Conservation (phyloP, 2,113 vertebrate genomes). For the Brachypodius melanocephalos region DNA sequence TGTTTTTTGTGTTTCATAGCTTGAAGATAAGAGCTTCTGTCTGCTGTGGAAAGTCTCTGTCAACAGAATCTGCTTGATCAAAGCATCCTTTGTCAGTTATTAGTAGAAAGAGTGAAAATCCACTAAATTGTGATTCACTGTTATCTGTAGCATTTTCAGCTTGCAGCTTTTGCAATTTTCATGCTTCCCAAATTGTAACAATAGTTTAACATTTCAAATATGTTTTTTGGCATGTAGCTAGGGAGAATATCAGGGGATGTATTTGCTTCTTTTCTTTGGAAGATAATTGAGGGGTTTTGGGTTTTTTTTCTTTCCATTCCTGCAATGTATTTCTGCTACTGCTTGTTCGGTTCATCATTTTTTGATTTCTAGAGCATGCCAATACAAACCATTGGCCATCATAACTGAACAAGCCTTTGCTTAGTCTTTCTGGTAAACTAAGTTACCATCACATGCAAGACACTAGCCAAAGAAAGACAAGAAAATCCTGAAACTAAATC, state of each 20-base stretch:
- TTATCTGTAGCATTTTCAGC: slow-evolving; percentile 65
- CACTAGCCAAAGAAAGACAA: background rate
- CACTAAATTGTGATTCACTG: slow-evolving; percentile 61
- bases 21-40: slow-evolving; percentile 72
- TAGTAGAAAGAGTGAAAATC: slow-evolving; percentile 69
- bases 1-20: slow-evolving; percentile 67
- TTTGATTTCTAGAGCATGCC: background rate
- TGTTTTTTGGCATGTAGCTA: slow-evolving; percentile 10
- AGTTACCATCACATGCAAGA: background rate
- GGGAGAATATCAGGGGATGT: background rate
- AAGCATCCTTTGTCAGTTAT: slow-evolving; percentile 71
- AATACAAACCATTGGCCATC: background rate
- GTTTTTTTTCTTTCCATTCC: background rate
- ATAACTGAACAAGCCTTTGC: background rate
- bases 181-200: slow-evolving; percentile 70
- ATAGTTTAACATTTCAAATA: slow-evolving; percentile 62
- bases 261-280: slow-evolving; percentile 23
- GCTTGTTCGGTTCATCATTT: background rate
- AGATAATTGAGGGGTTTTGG: background rate
- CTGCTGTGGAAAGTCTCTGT: slow-evolving; percentile 64
- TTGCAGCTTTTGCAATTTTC: slow-evolving; percentile 69
- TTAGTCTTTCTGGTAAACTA: background rate
- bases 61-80: slow-evolving; percentile 74
- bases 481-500: slow-evolving; percentile 26
- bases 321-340: background rate